These are phyloP conservation scores for Pangasius mekongensis DNA, from an alignment of 2,797 vertebrate genomes.

Conservation along the genomic window DNA sequence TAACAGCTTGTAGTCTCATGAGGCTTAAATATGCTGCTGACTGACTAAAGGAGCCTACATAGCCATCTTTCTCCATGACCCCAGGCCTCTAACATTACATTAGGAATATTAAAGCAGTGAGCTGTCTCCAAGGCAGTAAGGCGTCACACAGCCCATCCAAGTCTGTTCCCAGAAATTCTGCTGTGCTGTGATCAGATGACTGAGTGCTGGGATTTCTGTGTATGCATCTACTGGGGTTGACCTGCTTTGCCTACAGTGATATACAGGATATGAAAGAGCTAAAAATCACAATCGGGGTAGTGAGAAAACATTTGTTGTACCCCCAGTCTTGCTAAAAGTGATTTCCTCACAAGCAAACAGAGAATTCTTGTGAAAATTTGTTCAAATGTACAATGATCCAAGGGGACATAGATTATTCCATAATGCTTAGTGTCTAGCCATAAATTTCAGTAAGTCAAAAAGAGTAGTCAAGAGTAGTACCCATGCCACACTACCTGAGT, in stretches of 20 bases:
- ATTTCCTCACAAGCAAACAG: not conserved
- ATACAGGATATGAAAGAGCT: not conserved
- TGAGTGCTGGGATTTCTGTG: slow-evolving; percentile 31
- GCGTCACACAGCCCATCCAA: slow-evolving; percentile 33
- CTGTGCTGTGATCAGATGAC: slow-evolving; percentile 55
- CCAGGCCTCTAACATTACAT: slow-evolving; percentile 31
- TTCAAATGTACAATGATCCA: not conserved
- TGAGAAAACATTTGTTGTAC: not conserved
- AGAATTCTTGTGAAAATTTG: not conserved
- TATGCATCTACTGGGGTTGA: slow-evolving; percentile 22
- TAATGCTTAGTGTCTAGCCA: not conserved
- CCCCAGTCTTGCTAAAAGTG: not conserved
- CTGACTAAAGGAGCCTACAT: slow-evolving; percentile 7
- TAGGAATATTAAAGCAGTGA: slow-evolving; percentile 44
- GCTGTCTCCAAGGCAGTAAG: slow-evolving; percentile 27
- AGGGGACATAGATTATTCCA: not conserved
- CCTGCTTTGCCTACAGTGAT: slow-evolving; percentile 1
- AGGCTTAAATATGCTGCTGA: not conserved
- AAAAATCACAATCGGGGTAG: not conserved
- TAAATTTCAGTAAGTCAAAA: not conserved
- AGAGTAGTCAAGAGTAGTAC: not conserved
- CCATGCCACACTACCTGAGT: not conserved
- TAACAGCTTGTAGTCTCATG: slow-evolving; percentile 28
- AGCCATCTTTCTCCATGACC: slow-evolving; percentile 25
- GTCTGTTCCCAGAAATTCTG: slow-evolving; percentile 45